Percentiles rank a stretch among this genome's conserved stretches.
phyloP scores from a whole-genome alignment of 2,113 vertebrate genomes.

The Bothrops jararaca region DNA sequence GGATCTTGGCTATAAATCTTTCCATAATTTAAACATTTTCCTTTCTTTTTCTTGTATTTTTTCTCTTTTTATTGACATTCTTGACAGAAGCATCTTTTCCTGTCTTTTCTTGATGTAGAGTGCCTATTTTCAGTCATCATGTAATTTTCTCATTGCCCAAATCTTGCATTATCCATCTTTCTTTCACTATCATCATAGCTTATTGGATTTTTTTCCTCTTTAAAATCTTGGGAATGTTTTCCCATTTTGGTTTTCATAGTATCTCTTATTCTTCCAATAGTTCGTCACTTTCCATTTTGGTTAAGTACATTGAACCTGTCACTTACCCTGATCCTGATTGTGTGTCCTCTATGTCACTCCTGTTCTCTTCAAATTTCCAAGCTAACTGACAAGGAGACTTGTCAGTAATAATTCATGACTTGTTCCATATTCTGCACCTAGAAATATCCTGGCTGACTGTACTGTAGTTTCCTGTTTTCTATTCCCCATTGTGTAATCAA shows the following conservation, averaged over 20 bases:
- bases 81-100: not conserved
- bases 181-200: not conserved
- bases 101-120: not conserved
- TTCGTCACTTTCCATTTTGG: not conserved
- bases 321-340: not conserved
- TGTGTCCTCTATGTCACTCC: not conserved
- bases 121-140: not conserved
- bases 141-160: not conserved
- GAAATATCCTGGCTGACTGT: not conserved
- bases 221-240: not conserved
- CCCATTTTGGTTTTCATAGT: not conserved
- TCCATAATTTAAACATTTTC: not conserved
- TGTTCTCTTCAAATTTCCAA: not conserved
- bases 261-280: not conserved
- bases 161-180: not conserved
- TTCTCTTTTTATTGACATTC: not conserved
- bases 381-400: not conserved
- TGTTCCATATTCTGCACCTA: not conserved
- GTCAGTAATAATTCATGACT: not conserved
- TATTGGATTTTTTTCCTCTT: not conserved
- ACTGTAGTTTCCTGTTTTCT: not conserved
- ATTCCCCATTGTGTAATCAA: not conserved
- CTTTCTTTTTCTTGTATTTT: not conserved
- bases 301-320: not conserved
- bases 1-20: not conserved